These are phyloP conservation scores for Lerema accius DNA, from an alignment of 1,140 invertebrate species.

Conservation along the genomic window DNA sequence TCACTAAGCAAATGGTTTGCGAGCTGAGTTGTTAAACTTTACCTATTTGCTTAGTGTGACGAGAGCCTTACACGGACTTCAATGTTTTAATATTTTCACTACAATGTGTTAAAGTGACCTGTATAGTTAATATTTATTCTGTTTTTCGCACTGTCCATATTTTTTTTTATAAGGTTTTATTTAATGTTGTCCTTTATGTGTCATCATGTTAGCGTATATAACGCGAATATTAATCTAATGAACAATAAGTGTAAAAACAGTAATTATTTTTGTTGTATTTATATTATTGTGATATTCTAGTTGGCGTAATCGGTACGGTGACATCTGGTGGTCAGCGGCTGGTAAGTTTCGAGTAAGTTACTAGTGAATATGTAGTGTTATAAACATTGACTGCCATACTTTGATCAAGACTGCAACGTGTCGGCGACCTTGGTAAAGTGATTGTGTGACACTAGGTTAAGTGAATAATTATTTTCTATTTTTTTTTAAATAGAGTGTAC, in stretches of 20 bases:
- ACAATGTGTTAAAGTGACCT: background rate
- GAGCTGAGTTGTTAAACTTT: no score
- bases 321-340: constrained; percentile 34
- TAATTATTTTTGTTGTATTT: no score
- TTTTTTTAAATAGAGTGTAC: constrained; percentile 44
- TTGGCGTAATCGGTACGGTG: constrained; percentile 49
- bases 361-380: constrained; percentile 68
- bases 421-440: constrained; percentile 38
- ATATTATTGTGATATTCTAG: constrained; percentile 69
- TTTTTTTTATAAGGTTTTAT: background rate
- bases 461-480: constrained; percentile 31
- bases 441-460: constrained; percentile 37
- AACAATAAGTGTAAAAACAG: no score
- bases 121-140: no score
- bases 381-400: constrained; percentile 32
- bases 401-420: constrained; percentile 25
- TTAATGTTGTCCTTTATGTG: no score
- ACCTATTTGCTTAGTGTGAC: no score
- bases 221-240: no score
- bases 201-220: no score
- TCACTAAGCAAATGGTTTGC: no score
- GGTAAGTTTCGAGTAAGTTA: constrained; percentile 70
- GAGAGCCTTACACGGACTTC: no score
- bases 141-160: background rate
- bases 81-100: background rate